Percentiles rank a stretch among this genome's conserved stretches.
Evolutionary conservation across 2,888 invertebrate genomes (phyloP).

Genomic region (Trichogramma evanescens): DNA sequence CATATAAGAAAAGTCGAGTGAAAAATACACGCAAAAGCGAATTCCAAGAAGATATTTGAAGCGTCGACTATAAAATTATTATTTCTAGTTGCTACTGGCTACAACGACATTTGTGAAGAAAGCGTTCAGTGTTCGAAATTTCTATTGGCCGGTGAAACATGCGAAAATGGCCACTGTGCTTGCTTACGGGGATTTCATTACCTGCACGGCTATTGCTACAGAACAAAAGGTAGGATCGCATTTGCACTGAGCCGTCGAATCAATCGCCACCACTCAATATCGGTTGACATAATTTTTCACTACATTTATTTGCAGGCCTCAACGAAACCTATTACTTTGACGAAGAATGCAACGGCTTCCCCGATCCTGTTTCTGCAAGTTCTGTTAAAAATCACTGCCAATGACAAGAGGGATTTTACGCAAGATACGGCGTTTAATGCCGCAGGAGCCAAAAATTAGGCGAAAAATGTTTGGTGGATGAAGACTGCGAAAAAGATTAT

Average conservation of each 20-base stretch:
- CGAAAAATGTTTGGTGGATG: too few relatives aligned
- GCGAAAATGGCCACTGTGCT: constrained; percentile 26
- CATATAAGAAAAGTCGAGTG: neutral
- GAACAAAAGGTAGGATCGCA: constrained; percentile 28
- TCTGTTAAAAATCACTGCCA: too few relatives aligned
- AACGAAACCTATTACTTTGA: too few relatives aligned
- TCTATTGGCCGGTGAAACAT: constrained; percentile 29
- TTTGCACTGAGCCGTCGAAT: neutral
- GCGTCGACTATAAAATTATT: neutral
- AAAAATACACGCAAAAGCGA: neutral
- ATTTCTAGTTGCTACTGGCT: constrained; percentile 26
- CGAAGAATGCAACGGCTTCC: too few relatives aligned
- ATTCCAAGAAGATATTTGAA: neutral
- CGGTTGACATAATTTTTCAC: too few relatives aligned
- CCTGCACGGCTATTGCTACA: constrained; percentile 32
- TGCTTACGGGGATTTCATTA: constrained; percentile 34
- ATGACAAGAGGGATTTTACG: too few relatives aligned
- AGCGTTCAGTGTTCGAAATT: constrained; percentile 31
- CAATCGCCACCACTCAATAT: neutral
- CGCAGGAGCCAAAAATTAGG: too few relatives aligned
- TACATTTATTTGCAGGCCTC: too few relatives aligned
- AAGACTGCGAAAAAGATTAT: too few relatives aligned
- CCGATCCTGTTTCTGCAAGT: too few relatives aligned
- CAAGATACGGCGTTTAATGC: too few relatives aligned
- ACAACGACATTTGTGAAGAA: constrained; percentile 30